Conservation (phyloP, 2,113 vertebrate genomes). For the Aptenodytes patagonicus region DNA sequence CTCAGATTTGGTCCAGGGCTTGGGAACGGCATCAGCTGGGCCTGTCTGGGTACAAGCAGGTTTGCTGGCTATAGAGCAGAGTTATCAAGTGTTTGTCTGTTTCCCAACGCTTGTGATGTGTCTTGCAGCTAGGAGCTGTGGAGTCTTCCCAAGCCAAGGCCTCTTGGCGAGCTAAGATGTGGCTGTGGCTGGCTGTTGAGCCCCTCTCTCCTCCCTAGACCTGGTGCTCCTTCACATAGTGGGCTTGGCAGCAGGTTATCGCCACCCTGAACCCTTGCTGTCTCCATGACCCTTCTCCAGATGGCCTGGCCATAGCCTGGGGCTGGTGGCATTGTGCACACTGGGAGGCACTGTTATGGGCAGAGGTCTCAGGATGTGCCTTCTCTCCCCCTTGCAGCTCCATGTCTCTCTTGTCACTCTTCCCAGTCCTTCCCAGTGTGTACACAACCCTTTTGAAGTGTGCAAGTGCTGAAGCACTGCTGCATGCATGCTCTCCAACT, state of each 20-base stretch:
- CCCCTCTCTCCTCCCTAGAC: not conserved
- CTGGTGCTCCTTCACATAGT: rapidly evolving
- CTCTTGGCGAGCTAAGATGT: not conserved
- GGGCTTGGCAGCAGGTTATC: not conserved
- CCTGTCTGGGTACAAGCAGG: too few relatives aligned
- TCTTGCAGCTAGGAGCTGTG: not conserved
- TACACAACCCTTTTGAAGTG: rapidly evolving
- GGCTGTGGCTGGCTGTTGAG: not conserved
- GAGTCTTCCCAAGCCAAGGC: not conserved
- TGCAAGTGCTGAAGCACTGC: not conserved
- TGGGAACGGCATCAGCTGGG: not conserved
- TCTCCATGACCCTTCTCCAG: not conserved
- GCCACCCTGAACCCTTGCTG: not conserved
- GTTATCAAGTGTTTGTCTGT: not conserved
- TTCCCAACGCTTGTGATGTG: not conserved
- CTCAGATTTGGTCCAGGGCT: not conserved
- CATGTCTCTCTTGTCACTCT: not conserved
- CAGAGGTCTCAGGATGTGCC: not conserved
- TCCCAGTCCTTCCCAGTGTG: not conserved
- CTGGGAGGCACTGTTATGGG: not conserved
- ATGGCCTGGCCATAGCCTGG: not conserved
- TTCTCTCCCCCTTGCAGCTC: not conserved
- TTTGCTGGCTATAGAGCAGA: not conserved
- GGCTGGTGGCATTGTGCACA: not conserved
- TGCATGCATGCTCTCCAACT: not conserved